These are phyloP conservation scores for Pollenia labialis DNA, from an alignment of 2,888 invertebrate species.

Conservation along the genomic window DNA sequence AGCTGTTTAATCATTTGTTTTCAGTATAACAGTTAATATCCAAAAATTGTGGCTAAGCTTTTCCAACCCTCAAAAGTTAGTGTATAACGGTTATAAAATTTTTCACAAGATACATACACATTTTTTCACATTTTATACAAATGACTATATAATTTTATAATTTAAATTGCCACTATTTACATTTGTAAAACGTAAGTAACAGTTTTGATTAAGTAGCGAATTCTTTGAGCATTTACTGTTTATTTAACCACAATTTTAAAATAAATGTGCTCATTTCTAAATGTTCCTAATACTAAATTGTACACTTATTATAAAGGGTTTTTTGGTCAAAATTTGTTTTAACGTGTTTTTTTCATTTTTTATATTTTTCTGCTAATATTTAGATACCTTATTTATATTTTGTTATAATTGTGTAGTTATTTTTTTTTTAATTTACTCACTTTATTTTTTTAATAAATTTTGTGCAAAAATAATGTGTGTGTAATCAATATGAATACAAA, in stretches of 20 bases:
- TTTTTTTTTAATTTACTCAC: conserved; percentile 14
- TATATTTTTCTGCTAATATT: not conserved
- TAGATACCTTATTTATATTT: not conserved
- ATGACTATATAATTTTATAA: not conserved
- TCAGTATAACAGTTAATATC: conserved; percentile 54
- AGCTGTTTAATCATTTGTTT: conserved; percentile 18
- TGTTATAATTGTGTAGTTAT: conserved; percentile 7
- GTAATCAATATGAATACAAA: conserved; percentile 22
- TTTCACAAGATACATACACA: conserved; percentile 64
- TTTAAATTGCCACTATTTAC: no score
- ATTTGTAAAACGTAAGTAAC: no score
- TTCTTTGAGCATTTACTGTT: no score
- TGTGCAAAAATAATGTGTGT: conserved; percentile 17
- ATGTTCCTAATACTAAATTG: not conserved
- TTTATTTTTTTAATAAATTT: conserved; percentile 23
- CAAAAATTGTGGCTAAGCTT: conserved; percentile 11
- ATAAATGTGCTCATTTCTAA: not conserved
- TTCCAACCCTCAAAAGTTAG: conserved; percentile 16
- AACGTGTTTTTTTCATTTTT: not conserved
- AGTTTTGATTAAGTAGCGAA: no score
- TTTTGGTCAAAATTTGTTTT: not conserved
- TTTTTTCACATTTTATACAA: conserved; percentile 7
- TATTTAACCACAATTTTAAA: not conserved
- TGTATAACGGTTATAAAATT: conserved; percentile 56
- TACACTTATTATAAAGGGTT: no score